phyloP scores from a whole-genome alignment of 2,113 vertebrate species.

The Cygnus atratus region DNA sequence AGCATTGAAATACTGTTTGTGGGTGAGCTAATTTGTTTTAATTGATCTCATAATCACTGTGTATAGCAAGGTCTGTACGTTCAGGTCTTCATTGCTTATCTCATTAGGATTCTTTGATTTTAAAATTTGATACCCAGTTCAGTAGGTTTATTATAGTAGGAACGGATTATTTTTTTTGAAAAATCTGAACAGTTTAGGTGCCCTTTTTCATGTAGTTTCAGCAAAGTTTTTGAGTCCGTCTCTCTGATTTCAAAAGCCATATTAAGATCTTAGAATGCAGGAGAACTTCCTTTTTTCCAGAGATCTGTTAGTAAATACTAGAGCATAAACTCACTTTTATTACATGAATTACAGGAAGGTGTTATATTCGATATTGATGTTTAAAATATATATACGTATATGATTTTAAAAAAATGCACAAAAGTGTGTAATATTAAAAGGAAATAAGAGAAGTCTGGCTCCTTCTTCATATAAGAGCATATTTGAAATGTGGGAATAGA shows the following conservation, averaged over 20 bases:
- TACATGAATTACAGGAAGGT: neutral
- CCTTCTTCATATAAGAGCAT: neutral
- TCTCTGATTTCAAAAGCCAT: neutral
- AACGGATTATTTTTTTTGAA: neutral
- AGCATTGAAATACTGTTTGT: neutral
- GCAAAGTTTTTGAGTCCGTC: neutral
- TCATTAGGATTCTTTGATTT: neutral
- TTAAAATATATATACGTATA: neutral
- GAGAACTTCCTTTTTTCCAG: neutral
- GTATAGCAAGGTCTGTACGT: neutral
- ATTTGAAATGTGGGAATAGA: neutral
- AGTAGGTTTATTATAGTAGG: neutral
- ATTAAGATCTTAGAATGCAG: neutral
- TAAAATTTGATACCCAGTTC: neutral
- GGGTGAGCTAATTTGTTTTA: neutral
- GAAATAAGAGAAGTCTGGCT: neutral
- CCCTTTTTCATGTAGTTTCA: neutral
- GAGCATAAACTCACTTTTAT: neutral
- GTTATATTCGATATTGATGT: neutral
- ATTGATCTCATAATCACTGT: neutral
- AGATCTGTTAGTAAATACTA: neutral
- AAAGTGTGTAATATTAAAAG: neutral
- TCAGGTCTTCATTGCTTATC: neutral
- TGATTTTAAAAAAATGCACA: neutral
- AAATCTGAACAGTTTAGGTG: neutral